Evolutionary conservation across 2,113 vertebrate genomes (phyloP).

Genomic region (Capricornis sumatraensis): DNA sequence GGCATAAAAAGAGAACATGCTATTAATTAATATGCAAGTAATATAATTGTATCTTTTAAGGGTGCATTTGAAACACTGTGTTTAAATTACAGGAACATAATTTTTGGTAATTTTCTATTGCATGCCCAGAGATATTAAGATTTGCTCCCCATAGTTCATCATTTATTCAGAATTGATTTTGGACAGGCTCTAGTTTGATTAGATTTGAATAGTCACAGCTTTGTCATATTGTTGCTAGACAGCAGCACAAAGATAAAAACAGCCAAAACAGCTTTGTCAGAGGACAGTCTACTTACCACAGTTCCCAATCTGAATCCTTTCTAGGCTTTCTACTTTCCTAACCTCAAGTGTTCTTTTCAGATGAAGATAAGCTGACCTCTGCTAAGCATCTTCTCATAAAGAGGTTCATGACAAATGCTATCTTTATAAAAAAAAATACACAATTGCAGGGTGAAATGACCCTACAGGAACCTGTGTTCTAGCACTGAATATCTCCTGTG

Average conservation of each 20-base stretch:
- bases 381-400: not conserved
- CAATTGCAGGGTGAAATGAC: not conserved
- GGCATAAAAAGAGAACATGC: not conserved
- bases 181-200: not conserved
- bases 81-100: not conserved
- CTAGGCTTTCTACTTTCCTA: not conserved
- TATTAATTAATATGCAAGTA: constrained; percentile 15
- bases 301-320: not conserved
- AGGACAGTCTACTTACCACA: not conserved
- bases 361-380: not conserved
- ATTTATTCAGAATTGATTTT: constrained; percentile 37
- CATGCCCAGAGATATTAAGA: not conserved
- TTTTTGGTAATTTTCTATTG: not conserved
- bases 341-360: not conserved
- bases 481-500: not conserved
- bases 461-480: not conserved
- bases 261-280: not conserved
- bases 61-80: not conserved
- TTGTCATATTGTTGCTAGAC: not conserved
- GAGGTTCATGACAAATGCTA: not conserved
- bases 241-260: constrained; percentile 27
- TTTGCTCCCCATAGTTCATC: not conserved
- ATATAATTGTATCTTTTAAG: not conserved
- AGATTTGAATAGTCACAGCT: not conserved
- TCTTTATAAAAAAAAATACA: not conserved